Percentiles rank a stretch among this genome's conserved stretches.
Conservation (phyloP, 2,797 vertebrate genomes). For the Catamblyrhynchus diadema region DNA sequence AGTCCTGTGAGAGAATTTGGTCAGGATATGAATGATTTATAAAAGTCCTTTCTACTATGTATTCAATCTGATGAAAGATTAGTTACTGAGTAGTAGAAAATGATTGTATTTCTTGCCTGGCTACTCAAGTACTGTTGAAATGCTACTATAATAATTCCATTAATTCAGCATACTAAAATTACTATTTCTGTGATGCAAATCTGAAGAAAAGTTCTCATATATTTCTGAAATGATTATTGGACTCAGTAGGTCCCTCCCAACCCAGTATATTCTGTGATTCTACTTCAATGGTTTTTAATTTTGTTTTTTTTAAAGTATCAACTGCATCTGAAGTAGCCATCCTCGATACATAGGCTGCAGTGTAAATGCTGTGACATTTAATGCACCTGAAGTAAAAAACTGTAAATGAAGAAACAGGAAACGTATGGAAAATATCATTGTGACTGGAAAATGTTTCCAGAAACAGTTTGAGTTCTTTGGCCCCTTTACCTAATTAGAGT, state of each 20-base stretch:
- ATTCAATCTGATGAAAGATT: background rate
- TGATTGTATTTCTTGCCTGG: background rate
- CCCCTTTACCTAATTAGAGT: constrained; percentile 32
- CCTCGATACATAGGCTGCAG: background rate
- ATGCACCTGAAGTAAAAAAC: background rate
- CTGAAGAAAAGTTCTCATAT: background rate
- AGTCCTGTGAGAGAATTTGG: background rate
- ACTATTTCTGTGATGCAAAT: background rate
- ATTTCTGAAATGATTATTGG: constrained; percentile 26
- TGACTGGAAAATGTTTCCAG: constrained; percentile 30
- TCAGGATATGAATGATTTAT: background rate
- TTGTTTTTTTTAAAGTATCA: background rate
- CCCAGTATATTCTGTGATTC: background rate
- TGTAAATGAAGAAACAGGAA: background rate
- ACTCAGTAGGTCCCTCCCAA: background rate
- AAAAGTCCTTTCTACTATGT: background rate
- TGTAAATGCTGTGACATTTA: background rate
- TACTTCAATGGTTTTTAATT: background rate
- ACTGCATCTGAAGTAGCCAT: background rate
- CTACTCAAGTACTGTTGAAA: background rate
- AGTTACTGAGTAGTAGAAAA: background rate
- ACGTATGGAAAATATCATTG: background rate
- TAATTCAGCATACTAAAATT: background rate
- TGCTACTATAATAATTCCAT: background rate
- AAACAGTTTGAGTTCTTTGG: constrained; percentile 25